Percentiles rank a stretch among this genome's conserved stretches.
Evolutionary conservation across 1,140 invertebrate genomes (phyloP).

Genomic region (Euschistus heros): DNA sequence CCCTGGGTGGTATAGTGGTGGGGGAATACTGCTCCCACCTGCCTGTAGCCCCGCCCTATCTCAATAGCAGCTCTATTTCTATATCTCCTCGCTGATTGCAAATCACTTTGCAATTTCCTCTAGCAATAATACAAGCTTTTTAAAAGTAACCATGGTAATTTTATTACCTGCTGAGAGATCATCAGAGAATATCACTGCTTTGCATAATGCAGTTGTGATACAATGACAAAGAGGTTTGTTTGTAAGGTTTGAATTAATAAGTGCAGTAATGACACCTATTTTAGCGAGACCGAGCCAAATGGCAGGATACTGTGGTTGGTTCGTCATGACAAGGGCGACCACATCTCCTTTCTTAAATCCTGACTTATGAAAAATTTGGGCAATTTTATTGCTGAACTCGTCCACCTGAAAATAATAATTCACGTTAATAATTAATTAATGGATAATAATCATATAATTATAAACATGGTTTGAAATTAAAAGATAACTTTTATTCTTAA

Average conservation of each 20-base stretch:
- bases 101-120: too few relatives aligned
- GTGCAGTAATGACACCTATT: conserved; percentile 50
- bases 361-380: conserved; percentile 42
- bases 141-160: too few relatives aligned
- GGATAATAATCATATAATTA: too few relatives aligned
- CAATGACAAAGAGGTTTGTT: conserved; percentile 50
- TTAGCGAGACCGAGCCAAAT: conserved; percentile 56
- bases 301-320: conserved; percentile 49
- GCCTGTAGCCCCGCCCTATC: too few relatives aligned
- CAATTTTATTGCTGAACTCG: conserved; percentile 48
- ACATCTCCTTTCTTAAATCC: conserved; percentile 50
- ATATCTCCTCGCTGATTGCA: too few relatives aligned
- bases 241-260: conserved; percentile 60
- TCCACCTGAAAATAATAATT: conserved; percentile 40
- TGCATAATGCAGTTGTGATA: conserved; percentile 42
- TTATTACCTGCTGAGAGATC: background rate
- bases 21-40: too few relatives aligned
- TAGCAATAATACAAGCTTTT: too few relatives aligned
- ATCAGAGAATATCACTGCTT: conserved; percentile 32
- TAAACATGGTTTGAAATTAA: too few relatives aligned
- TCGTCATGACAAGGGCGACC: conserved; percentile 58
- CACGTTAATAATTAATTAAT: too few relatives aligned
- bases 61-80: too few relatives aligned
- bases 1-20: too few relatives aligned
- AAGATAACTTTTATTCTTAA: too few relatives aligned